These are phyloP conservation scores for Cyaniris semiargus DNA, from an alignment of 2,888 invertebrate species.

Conservation along the genomic window DNA sequence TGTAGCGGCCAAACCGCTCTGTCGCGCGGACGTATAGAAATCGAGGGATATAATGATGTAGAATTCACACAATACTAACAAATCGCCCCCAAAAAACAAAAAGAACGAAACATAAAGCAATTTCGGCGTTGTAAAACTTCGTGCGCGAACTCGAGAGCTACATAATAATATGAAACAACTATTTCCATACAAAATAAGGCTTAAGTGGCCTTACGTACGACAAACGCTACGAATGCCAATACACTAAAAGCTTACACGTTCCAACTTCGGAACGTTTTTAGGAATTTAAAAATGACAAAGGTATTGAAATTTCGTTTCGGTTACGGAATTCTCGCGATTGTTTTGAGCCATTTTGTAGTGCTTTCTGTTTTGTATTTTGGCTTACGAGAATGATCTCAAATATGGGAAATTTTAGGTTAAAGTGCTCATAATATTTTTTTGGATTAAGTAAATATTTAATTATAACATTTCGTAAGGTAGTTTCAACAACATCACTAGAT, in stretches of 20 bases:
- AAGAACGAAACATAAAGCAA: neutral
- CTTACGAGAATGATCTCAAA: no score
- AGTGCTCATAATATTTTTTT: no score
- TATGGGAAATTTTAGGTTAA: no score
- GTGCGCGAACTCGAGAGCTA: neutral
- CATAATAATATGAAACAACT: slow-evolving; percentile 34
- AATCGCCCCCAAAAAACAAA: neutral
- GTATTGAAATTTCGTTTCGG: slow-evolving; percentile 24
- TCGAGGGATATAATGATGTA: no score
- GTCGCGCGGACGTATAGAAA: no score
- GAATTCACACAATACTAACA: neutral
- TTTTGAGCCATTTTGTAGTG: neutral
- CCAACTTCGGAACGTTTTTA: slow-evolving; percentile 32
- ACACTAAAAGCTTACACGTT: slow-evolving; percentile 53
- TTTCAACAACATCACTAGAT: no score
- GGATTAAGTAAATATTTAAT: no score
- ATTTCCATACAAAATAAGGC: slow-evolving; percentile 32
- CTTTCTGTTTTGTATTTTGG: neutral
- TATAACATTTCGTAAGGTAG: no score
- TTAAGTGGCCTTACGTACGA: slow-evolving; percentile 36
- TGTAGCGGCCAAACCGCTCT: no score
- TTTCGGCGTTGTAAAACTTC: neutral
- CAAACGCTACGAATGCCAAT: slow-evolving; percentile 44
- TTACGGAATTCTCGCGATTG: neutral
- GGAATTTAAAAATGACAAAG: slow-evolving; percentile 28